phyloP scores from a whole-genome alignment of 2,797 vertebrate species.

The Dicrostonyx torquatus region DNA sequence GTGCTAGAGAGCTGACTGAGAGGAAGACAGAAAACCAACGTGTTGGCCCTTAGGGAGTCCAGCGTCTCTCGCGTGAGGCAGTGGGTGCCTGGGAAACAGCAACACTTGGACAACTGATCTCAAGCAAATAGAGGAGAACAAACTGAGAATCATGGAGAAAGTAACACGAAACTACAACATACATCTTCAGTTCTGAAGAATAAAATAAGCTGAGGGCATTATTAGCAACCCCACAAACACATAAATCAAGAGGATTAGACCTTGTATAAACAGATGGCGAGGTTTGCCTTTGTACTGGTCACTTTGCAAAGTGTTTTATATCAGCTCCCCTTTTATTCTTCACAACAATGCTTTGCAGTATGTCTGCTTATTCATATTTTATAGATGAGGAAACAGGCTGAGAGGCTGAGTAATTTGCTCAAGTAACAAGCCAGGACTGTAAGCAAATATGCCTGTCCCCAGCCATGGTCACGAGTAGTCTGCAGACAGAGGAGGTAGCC shows the following conservation, averaged over 20 bases:
- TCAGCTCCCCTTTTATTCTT: background rate
- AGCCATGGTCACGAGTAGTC: background rate
- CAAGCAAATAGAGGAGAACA: background rate
- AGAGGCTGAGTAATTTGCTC: conserved; percentile 41
- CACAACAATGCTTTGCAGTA: background rate
- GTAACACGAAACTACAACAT: background rate
- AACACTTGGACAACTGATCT: background rate
- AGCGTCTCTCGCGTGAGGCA: background rate
- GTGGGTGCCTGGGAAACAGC: background rate
- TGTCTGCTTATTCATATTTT: conserved; percentile 5
- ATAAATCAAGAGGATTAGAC: background rate
- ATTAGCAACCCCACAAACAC: background rate
- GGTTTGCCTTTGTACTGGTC: background rate
- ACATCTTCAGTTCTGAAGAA: background rate
- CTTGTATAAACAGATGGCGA: background rate
- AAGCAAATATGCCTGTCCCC: background rate
- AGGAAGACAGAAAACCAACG: background rate
- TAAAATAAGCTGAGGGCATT: background rate
- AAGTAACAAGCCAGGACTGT: background rate
- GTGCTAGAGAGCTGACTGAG: background rate
- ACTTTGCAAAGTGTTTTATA: background rate
- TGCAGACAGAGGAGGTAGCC: background rate
- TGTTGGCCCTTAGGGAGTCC: background rate
- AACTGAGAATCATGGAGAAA: background rate
- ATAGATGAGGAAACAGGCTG: conserved; percentile 2